Conservation (phyloP, 2,797 vertebrate species). For the Myotis vivesi region DNA sequence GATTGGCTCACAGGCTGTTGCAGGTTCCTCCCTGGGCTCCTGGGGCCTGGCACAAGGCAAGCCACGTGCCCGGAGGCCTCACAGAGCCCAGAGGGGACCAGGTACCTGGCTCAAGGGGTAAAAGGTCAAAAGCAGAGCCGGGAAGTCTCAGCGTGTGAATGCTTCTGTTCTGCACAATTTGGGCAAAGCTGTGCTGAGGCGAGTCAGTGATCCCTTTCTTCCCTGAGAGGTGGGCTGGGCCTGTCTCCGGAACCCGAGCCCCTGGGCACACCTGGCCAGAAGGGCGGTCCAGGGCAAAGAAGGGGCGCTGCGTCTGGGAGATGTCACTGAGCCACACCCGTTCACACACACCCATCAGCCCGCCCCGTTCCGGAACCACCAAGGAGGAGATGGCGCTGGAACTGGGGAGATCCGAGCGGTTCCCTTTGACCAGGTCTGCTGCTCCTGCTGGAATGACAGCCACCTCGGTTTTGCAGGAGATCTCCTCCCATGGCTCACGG, state of each 20-base stretch:
- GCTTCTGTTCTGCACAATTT: background rate
- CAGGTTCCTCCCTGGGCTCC: background rate
- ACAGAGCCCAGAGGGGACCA: background rate
- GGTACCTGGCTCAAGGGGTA: background rate
- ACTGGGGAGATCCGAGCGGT: background rate
- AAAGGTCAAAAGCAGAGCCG: background rate
- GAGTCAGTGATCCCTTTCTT: background rate
- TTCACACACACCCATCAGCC: background rate
- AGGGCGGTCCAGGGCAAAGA: no score
- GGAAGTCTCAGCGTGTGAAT: background rate
- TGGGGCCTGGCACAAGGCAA: background rate
- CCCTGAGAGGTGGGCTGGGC: background rate
- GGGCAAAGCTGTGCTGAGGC: background rate
- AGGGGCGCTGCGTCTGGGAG: background rate
- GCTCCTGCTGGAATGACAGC: background rate
- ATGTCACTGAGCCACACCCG: background rate
- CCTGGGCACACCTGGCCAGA: background rate
- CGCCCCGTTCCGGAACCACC: background rate
- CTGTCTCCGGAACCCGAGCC: background rate
- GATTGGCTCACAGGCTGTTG: background rate
- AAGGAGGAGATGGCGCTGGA: background rate
- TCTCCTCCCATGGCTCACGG: background rate
- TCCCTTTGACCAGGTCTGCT: background rate
- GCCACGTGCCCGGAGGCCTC: background rate
- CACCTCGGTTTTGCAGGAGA: background rate